Percentiles rank a stretch among this genome's conserved stretches.
phyloP scores from a whole-genome alignment of 2,888 invertebrate genomes.

The Ophraella communa region DNA sequence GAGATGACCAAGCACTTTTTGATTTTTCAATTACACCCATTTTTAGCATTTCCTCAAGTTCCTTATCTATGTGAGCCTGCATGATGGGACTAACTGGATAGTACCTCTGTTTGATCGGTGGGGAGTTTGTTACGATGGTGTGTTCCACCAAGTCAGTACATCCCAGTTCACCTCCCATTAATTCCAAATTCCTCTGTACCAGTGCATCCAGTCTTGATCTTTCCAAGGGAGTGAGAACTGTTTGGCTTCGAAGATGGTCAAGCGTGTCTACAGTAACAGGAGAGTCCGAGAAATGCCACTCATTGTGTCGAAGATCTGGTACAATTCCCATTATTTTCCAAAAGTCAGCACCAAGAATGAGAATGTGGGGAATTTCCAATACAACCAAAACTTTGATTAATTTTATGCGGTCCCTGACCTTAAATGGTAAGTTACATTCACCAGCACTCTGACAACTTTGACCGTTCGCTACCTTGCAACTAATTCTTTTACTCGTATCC shows the following conservation, averaged over 20 bases:
- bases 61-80: no score
- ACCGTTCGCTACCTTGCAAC: not conserved
- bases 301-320: not conserved
- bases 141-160: not conserved
- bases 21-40: no score
- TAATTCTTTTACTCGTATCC: not conserved
- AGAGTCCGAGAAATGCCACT: not conserved
- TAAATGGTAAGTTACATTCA: not conserved
- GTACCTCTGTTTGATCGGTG: conserved; percentile 31
- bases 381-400: no score
- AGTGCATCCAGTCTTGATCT: not conserved
- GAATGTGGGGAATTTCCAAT: no score
- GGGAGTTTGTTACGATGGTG: not conserved
- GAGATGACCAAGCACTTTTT: no score
- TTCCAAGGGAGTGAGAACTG: not conserved
- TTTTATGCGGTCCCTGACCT: no score
- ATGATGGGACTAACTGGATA: no score
- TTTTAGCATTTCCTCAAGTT: no score
- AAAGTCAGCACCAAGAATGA: not conserved
- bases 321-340: not conserved
- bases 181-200: not conserved
- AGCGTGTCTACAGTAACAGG: not conserved
- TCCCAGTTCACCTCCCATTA: not conserved
- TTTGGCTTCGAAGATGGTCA: not conserved
- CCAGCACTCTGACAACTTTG: not conserved